Percentiles rank a stretch among this genome's conserved stretches.
Conservation (phyloP, 2,888 invertebrate genomes). For the Tiliacea aurago region DNA sequence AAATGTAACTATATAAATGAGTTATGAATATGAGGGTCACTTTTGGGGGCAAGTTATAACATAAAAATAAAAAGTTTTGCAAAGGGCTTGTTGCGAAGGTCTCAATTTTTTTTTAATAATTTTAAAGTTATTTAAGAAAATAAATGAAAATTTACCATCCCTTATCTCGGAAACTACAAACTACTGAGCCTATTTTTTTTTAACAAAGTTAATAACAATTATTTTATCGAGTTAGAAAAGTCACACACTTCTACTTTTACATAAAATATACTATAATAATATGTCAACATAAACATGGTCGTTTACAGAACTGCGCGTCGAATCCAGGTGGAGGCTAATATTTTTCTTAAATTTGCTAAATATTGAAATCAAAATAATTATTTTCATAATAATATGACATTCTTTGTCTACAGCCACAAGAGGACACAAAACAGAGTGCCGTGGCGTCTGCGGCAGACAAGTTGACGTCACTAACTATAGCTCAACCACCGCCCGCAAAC, state of each 20-base stretch:
- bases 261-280: neutral
- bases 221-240: neutral
- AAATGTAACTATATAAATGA: too few species aligned
- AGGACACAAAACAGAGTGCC: slow-evolving; percentile 76
- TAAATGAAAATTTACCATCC: too few species aligned
- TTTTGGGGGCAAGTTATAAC: too few species aligned
- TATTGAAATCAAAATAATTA: neutral
- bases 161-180: too few species aligned
- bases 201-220: fast-evolving
- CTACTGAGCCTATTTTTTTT: too few species aligned
- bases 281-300: neutral
- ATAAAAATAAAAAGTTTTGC: too few species aligned
- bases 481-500: slow-evolving; percentile 73
- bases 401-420: slow-evolving; percentile 62
- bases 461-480: slow-evolving; percentile 81
- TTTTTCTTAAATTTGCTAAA: neutral
- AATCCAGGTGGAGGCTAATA: neutral
- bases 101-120: too few species aligned
- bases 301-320: neutral
- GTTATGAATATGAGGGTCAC: too few species aligned
- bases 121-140: too few species aligned
- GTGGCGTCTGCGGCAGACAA: slow-evolving; percentile 84
- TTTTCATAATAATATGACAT: too few species aligned
- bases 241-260: neutral
- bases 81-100: too few species aligned